Evolutionary conservation across 2,797 vertebrate genomes (phyloP).

Genomic region (Salmo trutta): DNA sequence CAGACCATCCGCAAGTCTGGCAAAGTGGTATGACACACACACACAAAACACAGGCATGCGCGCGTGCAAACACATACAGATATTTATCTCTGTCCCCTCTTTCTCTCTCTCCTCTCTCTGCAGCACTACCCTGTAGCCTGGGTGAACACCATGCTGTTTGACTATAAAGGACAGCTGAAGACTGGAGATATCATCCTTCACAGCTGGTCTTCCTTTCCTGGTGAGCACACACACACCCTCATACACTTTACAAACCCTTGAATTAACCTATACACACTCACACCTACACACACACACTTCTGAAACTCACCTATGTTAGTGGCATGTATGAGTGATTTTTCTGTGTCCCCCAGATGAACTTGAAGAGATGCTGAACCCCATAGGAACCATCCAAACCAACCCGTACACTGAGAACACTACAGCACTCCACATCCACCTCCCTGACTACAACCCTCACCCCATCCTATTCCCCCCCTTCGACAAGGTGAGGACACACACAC

Average conservation of each 20-base stretch:
- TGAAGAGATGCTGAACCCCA: constrained; percentile 99
- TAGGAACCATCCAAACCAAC: constrained; percentile 96
- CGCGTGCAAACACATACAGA: neutral
- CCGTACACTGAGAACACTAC: constrained; percentile 96
- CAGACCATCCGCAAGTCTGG: constrained; percentile 87
- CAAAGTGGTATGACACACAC: constrained; percentile 66
- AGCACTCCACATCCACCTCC: constrained; percentile 88
- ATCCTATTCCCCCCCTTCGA: constrained; percentile 93
- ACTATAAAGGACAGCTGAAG: constrained; percentile 95
- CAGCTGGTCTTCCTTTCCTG: constrained; percentile 99
- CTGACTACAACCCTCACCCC: constrained; percentile 82
- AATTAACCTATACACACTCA: neutral
- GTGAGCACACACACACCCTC: constrained; percentile 65
- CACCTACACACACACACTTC: too few species aligned
- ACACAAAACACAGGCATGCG: neutral
- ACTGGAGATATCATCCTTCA: constrained; percentile 88
- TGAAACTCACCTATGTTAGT: neutral
- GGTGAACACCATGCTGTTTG: constrained; percentile 99
- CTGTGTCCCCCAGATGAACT: constrained; percentile 86
- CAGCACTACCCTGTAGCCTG: constrained; percentile 98
- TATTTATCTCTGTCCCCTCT: constrained; percentile 9
- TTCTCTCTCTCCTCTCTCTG: constrained; percentile 19
- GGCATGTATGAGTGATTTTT: neutral
- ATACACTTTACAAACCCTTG: neutral
- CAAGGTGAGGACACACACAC: constrained; percentile 80